phyloP scores from a whole-genome alignment of 2,113 vertebrate species.

The Xenus cinereus region DNA sequence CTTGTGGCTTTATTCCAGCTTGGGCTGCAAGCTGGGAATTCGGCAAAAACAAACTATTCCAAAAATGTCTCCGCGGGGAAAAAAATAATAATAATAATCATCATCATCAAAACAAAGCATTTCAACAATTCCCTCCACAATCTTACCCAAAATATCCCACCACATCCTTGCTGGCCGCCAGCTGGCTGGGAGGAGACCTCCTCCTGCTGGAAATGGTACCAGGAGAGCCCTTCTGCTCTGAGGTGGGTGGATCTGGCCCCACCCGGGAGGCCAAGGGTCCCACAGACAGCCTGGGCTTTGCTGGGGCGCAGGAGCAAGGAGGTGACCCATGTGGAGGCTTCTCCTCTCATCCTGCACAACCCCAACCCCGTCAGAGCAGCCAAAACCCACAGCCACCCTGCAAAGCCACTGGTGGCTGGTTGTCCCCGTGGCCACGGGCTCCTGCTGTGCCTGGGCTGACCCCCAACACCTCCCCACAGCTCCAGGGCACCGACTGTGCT shows the following conservation, averaged over 20 bases:
- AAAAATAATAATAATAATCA: background rate
- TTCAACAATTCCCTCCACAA: conserved; percentile 34
- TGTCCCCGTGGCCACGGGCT: rapidly evolving
- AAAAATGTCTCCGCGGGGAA: background rate
- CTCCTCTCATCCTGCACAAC: background rate
- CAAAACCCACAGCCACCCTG: background rate
- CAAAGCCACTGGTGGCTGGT: background rate
- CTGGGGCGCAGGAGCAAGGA: background rate
- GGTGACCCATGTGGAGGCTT: rapidly evolving
- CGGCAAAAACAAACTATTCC: conserved; percentile 29
- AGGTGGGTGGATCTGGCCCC: background rate
- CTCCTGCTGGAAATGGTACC: background rate
- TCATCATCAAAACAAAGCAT: conserved; percentile 46
- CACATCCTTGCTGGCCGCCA: background rate
- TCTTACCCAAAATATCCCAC: conserved; percentile 21
- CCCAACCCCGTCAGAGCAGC: background rate
- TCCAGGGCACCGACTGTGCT: background rate
- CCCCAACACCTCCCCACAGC: background rate
- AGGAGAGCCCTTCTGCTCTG: background rate
- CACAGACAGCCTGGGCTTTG: background rate
- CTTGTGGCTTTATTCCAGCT: conserved; percentile 27
- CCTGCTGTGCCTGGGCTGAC: rapidly evolving
- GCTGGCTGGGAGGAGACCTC: background rate
- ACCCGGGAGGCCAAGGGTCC: background rate
- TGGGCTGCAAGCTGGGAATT: conserved; percentile 33